Evolutionary conservation across 2,113 vertebrate genomes (phyloP), one percentile per base, ranked within the genome.

Genomic region (Promerops cafer): DNA sequence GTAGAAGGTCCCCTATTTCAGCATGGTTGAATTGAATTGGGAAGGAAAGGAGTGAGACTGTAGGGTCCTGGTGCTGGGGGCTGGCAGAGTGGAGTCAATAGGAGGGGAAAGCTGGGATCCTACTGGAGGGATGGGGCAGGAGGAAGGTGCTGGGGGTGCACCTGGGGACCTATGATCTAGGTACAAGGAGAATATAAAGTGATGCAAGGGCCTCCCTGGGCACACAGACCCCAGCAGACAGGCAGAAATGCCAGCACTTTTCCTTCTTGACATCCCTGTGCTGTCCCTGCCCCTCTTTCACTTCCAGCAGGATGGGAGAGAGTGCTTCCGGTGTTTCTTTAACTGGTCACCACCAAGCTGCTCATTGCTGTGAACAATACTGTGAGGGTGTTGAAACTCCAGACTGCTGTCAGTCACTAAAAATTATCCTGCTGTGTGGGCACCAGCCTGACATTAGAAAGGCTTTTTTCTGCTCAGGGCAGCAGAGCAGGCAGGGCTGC

Each of bases 1-100:
- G 26, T 4, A 28, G 44, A 66, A 28, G 0, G 0, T 42, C 33
- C 37, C 0, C 0, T 23, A 9, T 42, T 83, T 83, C 59, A 54
- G 50, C 13, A 49, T 1, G 0, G 12, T 4, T 47, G 40, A 80
- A 37, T 50, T 64, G 39, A 19, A 17, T 0, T 53, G 64, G 28
- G 45, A 77, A 69, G 39, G 8, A 66, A 81, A 71, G 21, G 39
- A 78, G 14, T 33, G 24, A 88, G 23, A 30, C 19, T 14, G 2
- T 4, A 20, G 9, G 22, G 24, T 49, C 15, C 71, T 89, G 68
- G 17, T 2, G 5, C 19, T 30, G 16, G 10, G 11, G 12, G 6
- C 22, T 91, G 42, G 15, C 47, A 74, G 77, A 40, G 28, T 40
- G 0, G 9, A 30, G 16, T 42, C 75, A 78, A 54, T 0, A 3